phyloP scores from a whole-genome alignment of 2,888 invertebrate genomes.

The Luperina nickerlii region DNA sequence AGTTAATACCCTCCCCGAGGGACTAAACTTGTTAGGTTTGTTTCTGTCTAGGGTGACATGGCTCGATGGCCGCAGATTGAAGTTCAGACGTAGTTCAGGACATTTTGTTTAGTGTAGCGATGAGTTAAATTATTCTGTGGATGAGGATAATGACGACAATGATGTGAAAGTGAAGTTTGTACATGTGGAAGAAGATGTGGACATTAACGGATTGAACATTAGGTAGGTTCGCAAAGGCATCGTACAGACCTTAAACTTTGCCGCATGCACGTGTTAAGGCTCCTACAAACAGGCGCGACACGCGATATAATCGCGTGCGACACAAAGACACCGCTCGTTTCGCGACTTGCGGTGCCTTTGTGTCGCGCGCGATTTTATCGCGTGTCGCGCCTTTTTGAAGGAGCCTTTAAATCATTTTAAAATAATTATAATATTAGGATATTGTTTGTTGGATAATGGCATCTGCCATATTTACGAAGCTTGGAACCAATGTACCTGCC shows the following conservation, averaged over 20 bases:
- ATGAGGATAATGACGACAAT: not conserved
- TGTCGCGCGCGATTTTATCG: too few relatives aligned
- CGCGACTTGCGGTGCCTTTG: too few relatives aligned
- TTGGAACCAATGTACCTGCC: too few relatives aligned
- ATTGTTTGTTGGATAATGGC: too few relatives aligned
- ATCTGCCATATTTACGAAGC: too few relatives aligned
- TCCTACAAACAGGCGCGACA: too few relatives aligned
- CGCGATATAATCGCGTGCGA: too few relatives aligned
- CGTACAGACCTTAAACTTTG: not conserved
- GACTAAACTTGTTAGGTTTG: slow-evolving; percentile 47
- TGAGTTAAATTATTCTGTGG: not conserved
- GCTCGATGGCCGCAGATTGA: slow-evolving; percentile 24
- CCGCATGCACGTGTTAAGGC: not conserved
- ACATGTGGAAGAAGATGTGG: too few relatives aligned
- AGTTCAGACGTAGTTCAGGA: slow-evolving; percentile 32
- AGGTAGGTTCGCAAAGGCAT: not conserved
- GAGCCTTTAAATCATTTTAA: too few relatives aligned
- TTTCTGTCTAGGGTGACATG: slow-evolving; percentile 23
- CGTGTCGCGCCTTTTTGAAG: too few relatives aligned
- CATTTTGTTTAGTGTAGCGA: slow-evolving; percentile 16
- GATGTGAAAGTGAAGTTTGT: not conserved
- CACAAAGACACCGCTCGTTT: too few relatives aligned
- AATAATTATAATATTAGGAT: too few relatives aligned
- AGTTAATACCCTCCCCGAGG: slow-evolving; percentile 32
- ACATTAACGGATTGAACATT: not conserved